Base-by-base conservation (phyloP, 1,140 invertebrate species). In the Ceratina australensis region DNA sequence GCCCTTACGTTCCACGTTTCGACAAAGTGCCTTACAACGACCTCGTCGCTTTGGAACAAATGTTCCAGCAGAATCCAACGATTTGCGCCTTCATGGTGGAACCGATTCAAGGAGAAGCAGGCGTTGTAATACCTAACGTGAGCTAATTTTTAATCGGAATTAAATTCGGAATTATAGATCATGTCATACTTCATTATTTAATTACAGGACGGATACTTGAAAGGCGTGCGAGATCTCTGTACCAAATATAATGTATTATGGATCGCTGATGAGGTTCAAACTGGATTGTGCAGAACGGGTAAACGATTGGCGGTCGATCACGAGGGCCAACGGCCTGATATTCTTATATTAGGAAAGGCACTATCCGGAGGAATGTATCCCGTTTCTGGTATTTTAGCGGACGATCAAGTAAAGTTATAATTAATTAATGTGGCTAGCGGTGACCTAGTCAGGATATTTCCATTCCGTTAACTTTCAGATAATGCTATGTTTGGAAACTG, bases 251-350 rank as follows among this genome's bases (percentile, higher is more conserved):
- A 99, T 87, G 98, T 99, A 2, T 93, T 99, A 0, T 99, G 96
- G 95, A 99, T 99, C 80, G 98, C 97, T 5, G 99, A 99, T 92
- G 99, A 99, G 92, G 97, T 99, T 10, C 99, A 99, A 91, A 98
- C 97, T 28, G 97, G 97, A 16, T 93, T 98, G 77, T 96, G 96
- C 22, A 94, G 99, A 81, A 99, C 99, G 13, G 99, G 99, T 60
- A 97, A 95, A 92, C 92, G 97, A 79, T 89, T 99, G 52, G 97
- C 97, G 20, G 95, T 96, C 0, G 96, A 99, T 88, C 95, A 99
- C 90, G 98, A 99, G 89, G 93, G 95, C 64, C 95, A 95, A 3
- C 93, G 93, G 63, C 96, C 97, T 5, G 96, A 97, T 88, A 94
- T 97, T 69, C 87, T 97, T 2, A 90, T 96, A 49, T 90, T 97